Evolutionary conservation across 1,140 invertebrate species (phyloP).

Genomic region (Bombus impatiens): DNA sequence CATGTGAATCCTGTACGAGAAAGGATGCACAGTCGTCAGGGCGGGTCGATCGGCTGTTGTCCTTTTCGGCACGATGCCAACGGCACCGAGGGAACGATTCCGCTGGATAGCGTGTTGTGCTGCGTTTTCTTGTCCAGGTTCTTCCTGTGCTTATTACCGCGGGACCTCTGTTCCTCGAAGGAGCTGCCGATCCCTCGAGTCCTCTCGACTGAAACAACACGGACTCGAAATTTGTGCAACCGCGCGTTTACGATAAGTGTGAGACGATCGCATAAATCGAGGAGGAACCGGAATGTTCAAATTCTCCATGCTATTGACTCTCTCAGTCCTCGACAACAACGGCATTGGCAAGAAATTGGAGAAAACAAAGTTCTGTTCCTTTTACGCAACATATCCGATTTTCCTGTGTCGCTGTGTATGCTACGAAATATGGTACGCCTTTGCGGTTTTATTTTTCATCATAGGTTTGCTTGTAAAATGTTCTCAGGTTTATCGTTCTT

Average conservation of each 20-base stretch:
- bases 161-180: constrained; percentile 5
- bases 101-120: background rate
- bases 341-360: too few species aligned
- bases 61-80: background rate
- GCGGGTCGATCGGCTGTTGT: background rate
- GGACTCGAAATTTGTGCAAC: constrained; percentile 19
- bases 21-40: background rate
- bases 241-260: constrained; percentile 21
- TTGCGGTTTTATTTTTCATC: background rate
- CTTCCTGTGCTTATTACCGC: constrained; percentile 26
- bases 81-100: background rate
- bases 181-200: constrained; percentile 19
- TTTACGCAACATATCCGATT: background rate
- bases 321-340: background rate
- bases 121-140: constrained; percentile 6
- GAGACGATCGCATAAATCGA: background rate
- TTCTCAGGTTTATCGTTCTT: too few species aligned
- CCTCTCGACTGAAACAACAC: constrained; percentile 4
- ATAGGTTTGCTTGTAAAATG: background rate
- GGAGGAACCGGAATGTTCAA: constrained; percentile 41
- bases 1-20: background rate
- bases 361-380: too few species aligned
- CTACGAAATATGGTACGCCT: too few species aligned
- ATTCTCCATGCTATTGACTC: background rate
- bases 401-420: background rate